Evolutionary conservation across 1,140 invertebrate species (phyloP), one percentile per base, ranked within the genome.

Genomic region (Papilio aristodemus): DNA sequence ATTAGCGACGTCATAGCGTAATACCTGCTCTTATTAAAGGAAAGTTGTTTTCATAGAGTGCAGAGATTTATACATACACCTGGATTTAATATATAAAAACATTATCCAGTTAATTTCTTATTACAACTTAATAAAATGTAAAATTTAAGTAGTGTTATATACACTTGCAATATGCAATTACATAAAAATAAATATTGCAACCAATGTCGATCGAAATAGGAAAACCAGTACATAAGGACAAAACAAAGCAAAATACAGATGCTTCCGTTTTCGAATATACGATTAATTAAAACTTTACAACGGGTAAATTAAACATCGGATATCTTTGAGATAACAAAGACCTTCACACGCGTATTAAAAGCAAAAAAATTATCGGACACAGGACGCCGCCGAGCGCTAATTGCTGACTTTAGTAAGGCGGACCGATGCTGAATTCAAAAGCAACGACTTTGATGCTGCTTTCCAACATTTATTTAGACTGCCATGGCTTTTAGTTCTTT

Each of bases 261-360:
- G 46, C 19, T 54, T 22, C 46, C 19, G 19, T 54, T 54, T 54
- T 25, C 19, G 2, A 22, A 54, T 54, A 22, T 54, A 9, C 22
- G 22, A 54, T 17, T 6, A 54, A 54, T 54, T 54, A 54, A 43
- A 43, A 54, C 19, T 2, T 22, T 54, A 54, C 9, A 54, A 54
- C 19, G 10, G 46, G 46, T 22, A 54, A 54, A 22, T 8, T 54
- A 22, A 54, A 22, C 46, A 54, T 54, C 19, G 19, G 9, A 25
- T 54, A 54, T 54, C 19, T 54, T 25, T 25, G 41, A 54, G 46
- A 54, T 54, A 54, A 54, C 46, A 13, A 54, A 54, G 46, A 54
- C 46, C 46, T 54, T 54, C 46, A 54, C 17, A 10, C 19, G 46
- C 17, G 46, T 9, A 54, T 54, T 54, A 54, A 54, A 10, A 54